Conservation (phyloP, 2,113 vertebrate genomes). For the Rhynchomys soricoides region DNA sequence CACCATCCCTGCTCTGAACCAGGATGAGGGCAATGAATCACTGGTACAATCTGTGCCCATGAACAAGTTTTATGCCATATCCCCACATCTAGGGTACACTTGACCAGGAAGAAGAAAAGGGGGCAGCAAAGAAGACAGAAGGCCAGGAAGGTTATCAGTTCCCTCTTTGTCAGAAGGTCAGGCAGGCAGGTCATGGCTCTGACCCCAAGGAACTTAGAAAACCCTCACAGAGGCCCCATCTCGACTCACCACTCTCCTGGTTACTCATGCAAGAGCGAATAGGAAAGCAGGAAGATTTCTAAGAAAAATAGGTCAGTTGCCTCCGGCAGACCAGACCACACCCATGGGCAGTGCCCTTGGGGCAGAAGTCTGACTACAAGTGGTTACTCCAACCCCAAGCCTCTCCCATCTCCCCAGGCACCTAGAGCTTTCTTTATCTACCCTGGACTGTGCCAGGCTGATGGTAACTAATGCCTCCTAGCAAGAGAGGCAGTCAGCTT, state of each 20-base stretch:
- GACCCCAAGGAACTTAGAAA: not conserved
- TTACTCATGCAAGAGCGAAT: constrained; percentile 62
- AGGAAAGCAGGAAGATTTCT: constrained; percentile 66
- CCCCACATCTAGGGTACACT: not conserved
- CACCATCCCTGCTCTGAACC: constrained; percentile 3
- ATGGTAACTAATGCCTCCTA: not conserved
- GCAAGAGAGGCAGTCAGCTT: not conserved
- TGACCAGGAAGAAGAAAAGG: not conserved
- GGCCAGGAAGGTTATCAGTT: no score
- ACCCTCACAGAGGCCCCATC: not conserved
- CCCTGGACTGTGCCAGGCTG: not conserved
- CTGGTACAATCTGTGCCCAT: not conserved
- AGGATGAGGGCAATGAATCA: constrained; percentile 8
- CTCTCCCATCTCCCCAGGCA: not conserved
- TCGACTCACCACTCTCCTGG: constrained; percentile 49
- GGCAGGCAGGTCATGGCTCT: not conserved
- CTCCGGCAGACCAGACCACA: constrained; percentile 64
- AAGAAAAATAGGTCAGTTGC: constrained; percentile 86
- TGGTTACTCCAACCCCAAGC: not conserved
- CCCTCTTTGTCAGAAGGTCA: not conserved
- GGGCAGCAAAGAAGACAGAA: not conserved
- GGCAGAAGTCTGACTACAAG: not conserved
- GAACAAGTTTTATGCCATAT: not conserved
- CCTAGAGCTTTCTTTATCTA: not conserved
- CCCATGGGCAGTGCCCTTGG: constrained; percentile 53